Base-by-base conservation (phyloP, 1,140 invertebrate species). In the Pararge aegeria region DNA sequence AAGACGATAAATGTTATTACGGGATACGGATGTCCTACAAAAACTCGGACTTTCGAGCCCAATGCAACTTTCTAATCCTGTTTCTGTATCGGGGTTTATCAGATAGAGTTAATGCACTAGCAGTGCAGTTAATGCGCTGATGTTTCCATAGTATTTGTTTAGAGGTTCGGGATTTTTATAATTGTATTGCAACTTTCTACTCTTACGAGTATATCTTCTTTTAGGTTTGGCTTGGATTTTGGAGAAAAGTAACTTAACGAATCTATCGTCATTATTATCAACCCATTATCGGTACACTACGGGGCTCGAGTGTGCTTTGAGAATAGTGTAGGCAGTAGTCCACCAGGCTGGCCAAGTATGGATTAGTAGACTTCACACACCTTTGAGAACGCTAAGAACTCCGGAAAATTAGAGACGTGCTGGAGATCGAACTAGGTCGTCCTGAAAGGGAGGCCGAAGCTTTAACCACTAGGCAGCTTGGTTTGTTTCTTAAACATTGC, bases 1-100 rank as follows among this genome's bases (percentile, higher is more conserved):
- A 85, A 87, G 73, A 77, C 73, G 78, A 78, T 82, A 87, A 87
- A 80, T 83, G 82, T 88, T 83, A 85, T 42, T 42, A 42, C 38
- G 13, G 38, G 7, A 84, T 86, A 86, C 75, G 58, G 60, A 73
- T 71, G 53, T 69, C 44, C 56, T 63, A 40, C 29, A 64, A 73
- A 74, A 73, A 66, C 54, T 57, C 62, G 38, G 38, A 15, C 15
- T 34, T 24, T 52, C 34, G 46, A 63, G 56, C 49, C 18, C 13
- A 5, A 46, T 52, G 16, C 37, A 52, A 49, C 37, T 68, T 59
- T 53, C 21, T 54, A 63, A 77, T 77, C 70, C 70, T 59, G 64
- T 79, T 80, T 9, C 38, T 16, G 38, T 42, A 42, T 42, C 38
- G 5, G 38, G 5, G 38, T 42, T 15, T 5, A 42, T 5, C 18